Evolutionary conservation across 2,113 vertebrate species (phyloP).

Genomic region (Tyrannus savana): DNA sequence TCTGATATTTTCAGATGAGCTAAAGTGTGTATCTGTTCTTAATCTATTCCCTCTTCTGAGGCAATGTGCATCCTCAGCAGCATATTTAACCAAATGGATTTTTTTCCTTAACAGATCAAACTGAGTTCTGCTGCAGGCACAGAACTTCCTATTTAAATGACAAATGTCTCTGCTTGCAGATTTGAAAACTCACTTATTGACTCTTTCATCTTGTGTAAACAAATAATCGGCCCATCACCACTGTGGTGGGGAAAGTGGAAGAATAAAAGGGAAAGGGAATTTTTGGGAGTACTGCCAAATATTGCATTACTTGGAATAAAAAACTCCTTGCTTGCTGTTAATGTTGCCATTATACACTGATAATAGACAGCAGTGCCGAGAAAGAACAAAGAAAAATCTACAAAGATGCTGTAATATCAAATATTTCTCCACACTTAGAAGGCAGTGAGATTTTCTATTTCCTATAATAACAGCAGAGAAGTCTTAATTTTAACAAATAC

Average conservation of each 20-base stretch:
- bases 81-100: conserved; percentile 77
- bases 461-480: background rate
- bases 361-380: background rate
- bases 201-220: conserved; percentile 70
- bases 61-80: conserved; percentile 68
- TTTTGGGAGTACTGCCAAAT: conserved; percentile 59
- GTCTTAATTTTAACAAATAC: background rate
- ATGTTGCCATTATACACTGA: conserved; percentile 37
- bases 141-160: conserved; percentile 75
- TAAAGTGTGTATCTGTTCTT: conserved; percentile 58
- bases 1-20: conserved; percentile 67
- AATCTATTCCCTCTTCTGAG: conserved; percentile 67
- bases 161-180: conserved; percentile 69
- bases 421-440: background rate
- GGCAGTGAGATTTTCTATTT: background rate
- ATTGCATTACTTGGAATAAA: conserved; percentile 60
- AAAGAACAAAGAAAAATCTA: conserved; percentile 52
- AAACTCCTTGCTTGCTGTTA: conserved; percentile 32
- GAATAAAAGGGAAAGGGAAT: conserved; percentile 13
- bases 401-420: background rate
- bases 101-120: conserved; percentile 66
- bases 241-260: background rate
- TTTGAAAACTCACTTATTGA: conserved; percentile 66
- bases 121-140: conserved; percentile 71
- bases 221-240: conserved; percentile 59